Base-by-base conservation (phyloP, 1,140 invertebrate species). In the Fopius arisanus region DNA sequence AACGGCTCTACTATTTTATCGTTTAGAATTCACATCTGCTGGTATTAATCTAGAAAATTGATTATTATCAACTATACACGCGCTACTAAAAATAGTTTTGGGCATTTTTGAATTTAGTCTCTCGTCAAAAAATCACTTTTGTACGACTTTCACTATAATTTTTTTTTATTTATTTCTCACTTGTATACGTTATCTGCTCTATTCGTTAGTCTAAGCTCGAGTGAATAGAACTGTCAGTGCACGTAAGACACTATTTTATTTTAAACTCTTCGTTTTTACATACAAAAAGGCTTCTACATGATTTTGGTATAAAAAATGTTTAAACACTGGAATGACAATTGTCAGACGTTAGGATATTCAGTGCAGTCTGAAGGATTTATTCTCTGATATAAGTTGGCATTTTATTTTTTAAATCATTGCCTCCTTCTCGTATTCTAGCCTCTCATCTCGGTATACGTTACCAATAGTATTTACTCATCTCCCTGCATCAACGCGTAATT, bases 181-280 rank as follows among this genome's bases (percentile, higher is more conserved):
- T 69, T 69, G 28, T 29, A 37, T 54, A 19, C 51, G 43, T n/a
- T n/a, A n/a, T n/a, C 3, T 29, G 28, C 3, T 26, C 9, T 59
- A 28, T 70, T 21, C 43, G 26, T 51, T 59, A 70, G 51, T 59
- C 54, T 70, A 70, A 70, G 68, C 68, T 70, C 68, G 62, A 70
- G n/a, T 54, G 26, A 12, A 59, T 59, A 48, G 19, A 70, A 70
- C 41, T 69, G 23, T 23, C 33, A 37, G 54, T 78, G 62, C 67
- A 48, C 62, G 71, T 83, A 84, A 83, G 83, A 86, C 84, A 86
- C 84, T n/a, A n/a, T n/a, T n/a, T 85, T 85, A 81, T 79, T 86
- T 48, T 48, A 12, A 16, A 84, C 77, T 23, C 54, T 59, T 59
- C 43, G n/a, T 51, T 51, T 51, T 51, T 51, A 19, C 43, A 59